Conservation (phyloP, 2,888 invertebrate species). For the Sturmia bella region DNA sequence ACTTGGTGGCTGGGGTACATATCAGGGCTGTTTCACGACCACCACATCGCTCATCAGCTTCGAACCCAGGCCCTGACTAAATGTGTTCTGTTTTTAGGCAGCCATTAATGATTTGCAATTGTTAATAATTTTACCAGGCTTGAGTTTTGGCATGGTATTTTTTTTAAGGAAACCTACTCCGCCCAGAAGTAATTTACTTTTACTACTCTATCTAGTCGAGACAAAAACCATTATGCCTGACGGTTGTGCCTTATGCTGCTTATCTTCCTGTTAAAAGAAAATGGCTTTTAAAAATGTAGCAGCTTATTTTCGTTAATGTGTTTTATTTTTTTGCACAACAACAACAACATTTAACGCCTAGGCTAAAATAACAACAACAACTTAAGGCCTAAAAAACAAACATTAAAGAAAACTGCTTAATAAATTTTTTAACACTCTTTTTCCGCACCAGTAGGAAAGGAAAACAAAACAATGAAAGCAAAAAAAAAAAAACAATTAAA, state of each 20-base stretch:
- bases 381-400: conserved; percentile 28
- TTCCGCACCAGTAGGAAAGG: conserved; percentile 55
- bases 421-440: conserved; percentile 40
- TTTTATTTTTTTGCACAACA: conserved; percentile 9
- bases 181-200: too few relatives aligned
- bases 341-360: conserved; percentile 57
- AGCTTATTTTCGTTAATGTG: conserved; percentile 33
- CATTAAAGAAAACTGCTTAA: conserved; percentile 11
- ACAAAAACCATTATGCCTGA: not conserved
- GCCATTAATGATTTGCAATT: too few relatives aligned
- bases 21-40: too few relatives aligned
- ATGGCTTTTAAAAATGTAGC: not conserved
- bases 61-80: too few relatives aligned
- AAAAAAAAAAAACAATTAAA: conserved; percentile 59
- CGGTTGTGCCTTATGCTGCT: not conserved
- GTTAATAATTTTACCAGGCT: too few relatives aligned
- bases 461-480: conserved; percentile 26
- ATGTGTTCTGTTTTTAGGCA: too few relatives aligned
- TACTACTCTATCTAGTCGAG: not conserved
- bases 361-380: conserved; percentile 47
- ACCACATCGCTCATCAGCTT: too few relatives aligned
- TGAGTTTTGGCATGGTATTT: too few relatives aligned
- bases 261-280: not conserved
- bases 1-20: too few relatives aligned
- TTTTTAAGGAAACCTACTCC: too few relatives aligned